Evolutionary conservation across 2,888 invertebrate species (phyloP).

Genomic region (Ichneumon xanthorius): DNA sequence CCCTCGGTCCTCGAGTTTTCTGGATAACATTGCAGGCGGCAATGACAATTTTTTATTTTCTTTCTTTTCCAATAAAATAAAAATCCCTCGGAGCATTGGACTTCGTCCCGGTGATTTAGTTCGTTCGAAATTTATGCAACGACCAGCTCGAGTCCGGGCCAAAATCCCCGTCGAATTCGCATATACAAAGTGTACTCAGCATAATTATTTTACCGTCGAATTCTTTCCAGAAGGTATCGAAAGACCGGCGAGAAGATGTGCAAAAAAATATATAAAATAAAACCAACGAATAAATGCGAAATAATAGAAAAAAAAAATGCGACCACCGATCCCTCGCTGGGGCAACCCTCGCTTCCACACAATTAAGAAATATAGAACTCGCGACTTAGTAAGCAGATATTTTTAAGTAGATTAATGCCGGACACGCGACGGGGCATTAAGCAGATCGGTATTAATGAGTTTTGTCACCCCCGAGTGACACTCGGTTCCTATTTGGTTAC

Average conservation of each 20-base stretch:
- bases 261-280: background rate
- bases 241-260: too few relatives aligned
- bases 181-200: too few relatives aligned
- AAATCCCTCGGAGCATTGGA: conserved; percentile 5
- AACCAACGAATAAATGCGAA: background rate
- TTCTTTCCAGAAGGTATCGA: too few relatives aligned
- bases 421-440: conserved; percentile 83
- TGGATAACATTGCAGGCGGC: conserved; percentile 20
- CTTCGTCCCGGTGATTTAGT: conserved; percentile 19
- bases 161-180: too few relatives aligned
- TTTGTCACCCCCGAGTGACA: conserved; percentile 84
- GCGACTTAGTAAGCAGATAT: conserved; percentile 63
- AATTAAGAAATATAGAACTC: conserved; percentile 10
- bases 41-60: background rate
- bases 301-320: background rate
- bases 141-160: too few relatives aligned
- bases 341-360: background rate
- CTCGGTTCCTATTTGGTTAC: conserved; percentile 83
- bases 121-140: conserved; percentile 7
- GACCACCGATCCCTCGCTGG: background rate
- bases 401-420: conserved; percentile 84
- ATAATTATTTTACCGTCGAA: too few relatives aligned
- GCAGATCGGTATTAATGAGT: conserved; percentile 85
- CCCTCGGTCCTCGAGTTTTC: background rate
- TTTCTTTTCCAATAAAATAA: conserved; percentile 20